Percentiles rank a stretch among this genome's conserved stretches.
phyloP scores from a whole-genome alignment of 1,140 invertebrate genomes.

The Diabrotica undecimpunctata region DNA sequence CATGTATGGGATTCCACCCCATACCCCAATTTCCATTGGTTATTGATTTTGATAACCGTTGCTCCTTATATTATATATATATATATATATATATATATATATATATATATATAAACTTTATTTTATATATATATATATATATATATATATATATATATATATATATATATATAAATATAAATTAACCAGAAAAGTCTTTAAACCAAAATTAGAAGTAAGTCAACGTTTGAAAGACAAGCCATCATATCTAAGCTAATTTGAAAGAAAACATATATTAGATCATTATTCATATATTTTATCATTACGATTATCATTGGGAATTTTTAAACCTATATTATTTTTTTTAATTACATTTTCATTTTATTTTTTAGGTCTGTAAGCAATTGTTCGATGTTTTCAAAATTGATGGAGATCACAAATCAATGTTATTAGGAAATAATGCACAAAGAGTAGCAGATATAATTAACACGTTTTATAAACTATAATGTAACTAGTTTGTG shows the following conservation, averaged over 20 bases:
- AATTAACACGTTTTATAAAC: not conserved
- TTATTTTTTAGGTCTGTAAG: not conserved
- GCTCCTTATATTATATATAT: too few relatives aligned
- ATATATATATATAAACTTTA: too few relatives aligned
- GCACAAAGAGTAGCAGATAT: not conserved
- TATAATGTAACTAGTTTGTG: too few relatives aligned
- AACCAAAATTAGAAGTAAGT: too few relatives aligned
- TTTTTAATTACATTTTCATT: not conserved
- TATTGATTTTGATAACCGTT: too few relatives aligned
- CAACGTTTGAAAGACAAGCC: not conserved
- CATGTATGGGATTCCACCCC: too few relatives aligned
- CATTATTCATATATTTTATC: not conserved
- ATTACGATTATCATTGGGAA: not conserved
- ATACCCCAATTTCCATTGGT: too few relatives aligned
- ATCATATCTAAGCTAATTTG: not conserved
- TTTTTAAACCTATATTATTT: not conserved
- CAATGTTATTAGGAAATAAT: slow-evolving; percentile 4
- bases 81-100: too few relatives aligned
- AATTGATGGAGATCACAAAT: slow-evolving; percentile 2
- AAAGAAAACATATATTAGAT: not conserved
- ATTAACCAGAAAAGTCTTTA: too few relatives aligned
- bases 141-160: too few relatives aligned
- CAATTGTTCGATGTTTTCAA: not conserved
- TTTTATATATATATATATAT: too few relatives aligned
- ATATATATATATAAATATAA: too few relatives aligned